These are phyloP conservation scores for Heliconius hewitsoni DNA, from an alignment of 1,140 invertebrate genomes.

Conservation along the genomic window DNA sequence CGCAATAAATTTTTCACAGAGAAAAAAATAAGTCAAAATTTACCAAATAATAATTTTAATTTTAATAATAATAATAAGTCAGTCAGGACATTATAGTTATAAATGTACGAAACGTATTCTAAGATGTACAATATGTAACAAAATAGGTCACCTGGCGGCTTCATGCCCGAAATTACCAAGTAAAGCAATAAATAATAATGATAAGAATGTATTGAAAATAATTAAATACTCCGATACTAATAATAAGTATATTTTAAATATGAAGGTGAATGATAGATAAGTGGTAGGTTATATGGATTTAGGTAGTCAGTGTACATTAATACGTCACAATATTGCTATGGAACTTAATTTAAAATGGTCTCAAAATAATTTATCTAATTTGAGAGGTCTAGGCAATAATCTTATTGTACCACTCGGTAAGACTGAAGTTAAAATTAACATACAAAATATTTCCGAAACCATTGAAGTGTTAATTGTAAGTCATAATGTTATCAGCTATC, in stretches of 20 bases:
- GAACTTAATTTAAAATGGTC: neutral
- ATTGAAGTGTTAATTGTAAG: too few species aligned
- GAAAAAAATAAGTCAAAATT: too few species aligned
- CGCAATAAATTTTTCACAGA: too few species aligned
- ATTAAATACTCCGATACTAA: neutral
- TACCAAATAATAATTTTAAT: too few species aligned
- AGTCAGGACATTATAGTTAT: neutral
- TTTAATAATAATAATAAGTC: too few species aligned
- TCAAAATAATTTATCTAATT: conserved; percentile 1
- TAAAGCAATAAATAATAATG: neutral
- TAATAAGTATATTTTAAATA: conserved; percentile 20
- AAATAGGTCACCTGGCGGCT: neutral
- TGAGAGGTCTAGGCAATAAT: neutral
- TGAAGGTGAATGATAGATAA: conserved; percentile 18
- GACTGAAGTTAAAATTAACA: too few species aligned
- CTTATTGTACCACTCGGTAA: too few species aligned
- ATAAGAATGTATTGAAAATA: conserved; percentile 14
- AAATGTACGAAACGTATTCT: neutral
- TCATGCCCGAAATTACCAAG: neutral
- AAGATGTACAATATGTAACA: neutral
- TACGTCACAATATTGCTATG: neutral
- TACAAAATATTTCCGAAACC: too few species aligned
- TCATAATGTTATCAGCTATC: conserved; percentile 15
- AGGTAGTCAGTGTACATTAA: conserved; percentile 35
- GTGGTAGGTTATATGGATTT: conserved; percentile 25